A percentile compares a stretch with the other conserved stretches of the same genome.
These are phyloP conservation scores for Drosophila ohnishii DNA, from an alignment of 1,140 invertebrate species.

Conservation along the genomic window DNA sequence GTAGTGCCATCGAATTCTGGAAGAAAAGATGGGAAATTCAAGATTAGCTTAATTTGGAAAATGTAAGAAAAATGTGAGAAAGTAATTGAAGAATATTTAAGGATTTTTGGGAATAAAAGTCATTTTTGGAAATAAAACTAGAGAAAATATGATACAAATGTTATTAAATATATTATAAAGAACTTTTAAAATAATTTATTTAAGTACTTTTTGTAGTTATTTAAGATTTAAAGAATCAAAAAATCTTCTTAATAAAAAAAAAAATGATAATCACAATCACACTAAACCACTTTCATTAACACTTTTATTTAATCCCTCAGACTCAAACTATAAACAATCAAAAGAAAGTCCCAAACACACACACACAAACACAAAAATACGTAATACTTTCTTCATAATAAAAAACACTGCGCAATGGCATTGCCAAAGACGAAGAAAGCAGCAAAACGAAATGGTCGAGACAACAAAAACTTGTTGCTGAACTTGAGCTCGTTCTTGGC, in stretches of 20 bases:
- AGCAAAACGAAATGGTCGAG: conserved; percentile 57
- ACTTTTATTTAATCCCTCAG: not conserved
- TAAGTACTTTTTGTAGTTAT: not conserved
- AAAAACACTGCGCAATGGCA: conserved; percentile 4
- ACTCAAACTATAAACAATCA: not conserved
- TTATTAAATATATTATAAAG: too few relatives aligned
- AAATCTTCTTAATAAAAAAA: too few relatives aligned
- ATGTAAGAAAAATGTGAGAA: not conserved
- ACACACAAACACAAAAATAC: not conserved
- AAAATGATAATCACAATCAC: not conserved
- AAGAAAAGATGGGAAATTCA: conserved; percentile 59
- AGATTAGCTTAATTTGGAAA: too few relatives aligned
- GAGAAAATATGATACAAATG: too few relatives aligned
- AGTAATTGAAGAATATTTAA: not conserved
- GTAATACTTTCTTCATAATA: conserved; percentile 66
- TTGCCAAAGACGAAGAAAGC: conserved; percentile 62
- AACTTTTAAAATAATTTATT: not conserved
- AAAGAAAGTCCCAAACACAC: conserved; percentile 48
- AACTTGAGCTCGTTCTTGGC: conserved; percentile 77
- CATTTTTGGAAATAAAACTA: too few relatives aligned
- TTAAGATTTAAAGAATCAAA: not conserved
- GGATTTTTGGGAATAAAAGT: too few relatives aligned
- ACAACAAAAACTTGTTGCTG: conserved; percentile 56
- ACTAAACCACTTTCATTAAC: conserved; percentile 65
- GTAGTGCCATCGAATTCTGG: conserved; percentile 99